Conservation (phyloP, 1,140 invertebrate genomes). For the Elymnias hypermnestra region DNA sequence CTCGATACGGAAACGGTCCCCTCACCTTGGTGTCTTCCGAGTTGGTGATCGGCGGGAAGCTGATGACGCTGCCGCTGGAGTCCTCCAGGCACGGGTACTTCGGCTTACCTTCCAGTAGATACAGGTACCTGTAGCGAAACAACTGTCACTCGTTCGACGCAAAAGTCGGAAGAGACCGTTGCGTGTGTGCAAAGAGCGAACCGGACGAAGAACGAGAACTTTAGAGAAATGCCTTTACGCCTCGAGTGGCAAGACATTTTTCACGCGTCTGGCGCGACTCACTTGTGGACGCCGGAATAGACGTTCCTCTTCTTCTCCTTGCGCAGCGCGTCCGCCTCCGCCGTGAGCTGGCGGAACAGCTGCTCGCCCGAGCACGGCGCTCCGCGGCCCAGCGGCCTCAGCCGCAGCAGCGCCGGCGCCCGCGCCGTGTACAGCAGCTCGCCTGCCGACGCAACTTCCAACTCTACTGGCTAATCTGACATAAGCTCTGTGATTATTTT, state of each 20-base stretch:
- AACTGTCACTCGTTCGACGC: no score
- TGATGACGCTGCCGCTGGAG: slow-evolving; percentile 80
- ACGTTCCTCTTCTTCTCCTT: slow-evolving; percentile 89
- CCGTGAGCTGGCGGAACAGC: slow-evolving; percentile 81
- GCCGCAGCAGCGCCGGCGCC: slow-evolving; percentile 77
- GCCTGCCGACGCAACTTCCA: no score
- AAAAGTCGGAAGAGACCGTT: no score
- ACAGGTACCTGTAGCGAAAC: slow-evolving; percentile 77
- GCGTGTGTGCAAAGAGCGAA: no score
- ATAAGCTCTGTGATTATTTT: no score
- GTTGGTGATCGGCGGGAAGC: slow-evolving; percentile 91
- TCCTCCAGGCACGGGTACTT: slow-evolving; percentile 84
- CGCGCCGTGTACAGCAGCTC: slow-evolving; percentile 82
- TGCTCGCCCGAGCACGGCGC: slow-evolving; percentile 78
- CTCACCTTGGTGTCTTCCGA: slow-evolving; percentile 87
- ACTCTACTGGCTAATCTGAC: no score
- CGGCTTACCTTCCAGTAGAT: slow-evolving; percentile 85
- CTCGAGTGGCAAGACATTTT: no score
- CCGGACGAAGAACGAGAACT: no score
- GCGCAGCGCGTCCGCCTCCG: slow-evolving; percentile 84
- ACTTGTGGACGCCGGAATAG: slow-evolving; percentile 88
- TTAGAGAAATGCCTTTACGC: no score
- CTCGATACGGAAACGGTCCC: no score
- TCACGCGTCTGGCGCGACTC: slow-evolving; percentile 10
- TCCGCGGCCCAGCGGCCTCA: slow-evolving; percentile 81